A percentile compares a stretch with the other conserved stretches of the same genome.
Conservation (phyloP, 1,140 invertebrate genomes). For the Micrasema longulum region DNA sequence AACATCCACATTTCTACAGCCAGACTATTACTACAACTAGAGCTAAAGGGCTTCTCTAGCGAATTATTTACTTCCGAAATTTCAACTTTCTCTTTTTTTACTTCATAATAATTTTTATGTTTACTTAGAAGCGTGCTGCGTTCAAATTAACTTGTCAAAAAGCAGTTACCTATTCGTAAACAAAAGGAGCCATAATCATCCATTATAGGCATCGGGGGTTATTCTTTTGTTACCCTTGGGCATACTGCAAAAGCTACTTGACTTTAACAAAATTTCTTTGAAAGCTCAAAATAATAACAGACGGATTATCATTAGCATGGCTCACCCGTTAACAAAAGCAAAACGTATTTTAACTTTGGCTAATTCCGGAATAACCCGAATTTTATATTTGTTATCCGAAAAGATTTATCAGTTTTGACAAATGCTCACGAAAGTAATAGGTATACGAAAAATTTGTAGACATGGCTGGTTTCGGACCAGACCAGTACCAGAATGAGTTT, state of each 20-base stretch:
- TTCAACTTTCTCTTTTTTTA: no score
- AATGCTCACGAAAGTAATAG: no score
- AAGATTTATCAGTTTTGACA: background rate
- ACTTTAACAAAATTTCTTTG: constrained; percentile 19
- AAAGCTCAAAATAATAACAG: background rate
- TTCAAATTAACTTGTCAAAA: background rate
- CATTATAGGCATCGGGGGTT: background rate
- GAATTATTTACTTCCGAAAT: no score
- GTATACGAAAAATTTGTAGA: no score
- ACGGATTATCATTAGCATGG: constrained; percentile 12
- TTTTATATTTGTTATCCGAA: constrained; percentile 4
- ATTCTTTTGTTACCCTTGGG: constrained; percentile 2
- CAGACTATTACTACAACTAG: no score
- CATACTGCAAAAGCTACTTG: background rate
- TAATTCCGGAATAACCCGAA: constrained; percentile 30
- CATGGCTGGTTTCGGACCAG: no score
- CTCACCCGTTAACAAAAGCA: background rate
- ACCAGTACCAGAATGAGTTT: no score
- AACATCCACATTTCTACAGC: no score
- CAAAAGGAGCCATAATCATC: constrained; percentile 15
- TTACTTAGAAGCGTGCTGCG: no score
- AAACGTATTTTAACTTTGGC: background rate
- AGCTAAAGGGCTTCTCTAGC: no score
- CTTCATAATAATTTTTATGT: no score
- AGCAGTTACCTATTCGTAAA: background rate